These are phyloP conservation scores for Holacanthus passer DNA, from an alignment of 2,113 vertebrate genomes.

Conservation along the genomic window DNA sequence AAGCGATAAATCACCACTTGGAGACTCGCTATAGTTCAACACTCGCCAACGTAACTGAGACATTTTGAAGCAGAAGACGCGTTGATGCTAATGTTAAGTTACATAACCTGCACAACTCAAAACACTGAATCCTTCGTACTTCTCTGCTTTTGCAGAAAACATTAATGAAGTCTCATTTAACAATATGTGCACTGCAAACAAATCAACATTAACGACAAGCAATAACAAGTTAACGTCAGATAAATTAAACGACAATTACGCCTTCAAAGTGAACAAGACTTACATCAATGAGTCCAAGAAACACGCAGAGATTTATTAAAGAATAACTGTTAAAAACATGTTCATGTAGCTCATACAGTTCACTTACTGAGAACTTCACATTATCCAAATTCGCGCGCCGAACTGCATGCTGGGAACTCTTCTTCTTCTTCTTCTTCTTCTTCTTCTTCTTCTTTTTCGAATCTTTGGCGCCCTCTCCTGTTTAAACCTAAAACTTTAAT, in stretches of 20 bases:
- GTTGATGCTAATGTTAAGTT: not conserved
- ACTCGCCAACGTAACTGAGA: not conserved
- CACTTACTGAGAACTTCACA: not conserved
- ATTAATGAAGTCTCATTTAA: too few species aligned
- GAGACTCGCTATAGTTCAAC: not conserved
- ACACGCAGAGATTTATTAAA: not conserved
- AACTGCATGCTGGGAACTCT: slow-evolving; percentile 50
- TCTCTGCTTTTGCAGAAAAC: not conserved
- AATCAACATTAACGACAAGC: not conserved
- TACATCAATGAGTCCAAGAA: not conserved
- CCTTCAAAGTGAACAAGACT: not conserved
- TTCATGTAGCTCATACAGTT: not conserved
- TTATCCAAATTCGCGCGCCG: slow-evolving; percentile 52
- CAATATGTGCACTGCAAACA: too few species aligned
- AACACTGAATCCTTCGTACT: too few species aligned
- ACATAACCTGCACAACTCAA: not conserved
- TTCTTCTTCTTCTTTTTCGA: not conserved
- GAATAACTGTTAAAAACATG: not conserved
- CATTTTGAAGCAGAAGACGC: not conserved
- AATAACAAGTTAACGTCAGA: not conserved
- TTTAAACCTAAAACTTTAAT: not conserved
- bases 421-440: slow-evolving; percentile 19
- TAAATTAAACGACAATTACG: rapidly evolving
- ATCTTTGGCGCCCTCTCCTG: not conserved
- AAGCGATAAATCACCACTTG: not conserved